Base-by-base conservation (phyloP, 2,113 vertebrate species). In the Gopherus flavomarginatus region DNA sequence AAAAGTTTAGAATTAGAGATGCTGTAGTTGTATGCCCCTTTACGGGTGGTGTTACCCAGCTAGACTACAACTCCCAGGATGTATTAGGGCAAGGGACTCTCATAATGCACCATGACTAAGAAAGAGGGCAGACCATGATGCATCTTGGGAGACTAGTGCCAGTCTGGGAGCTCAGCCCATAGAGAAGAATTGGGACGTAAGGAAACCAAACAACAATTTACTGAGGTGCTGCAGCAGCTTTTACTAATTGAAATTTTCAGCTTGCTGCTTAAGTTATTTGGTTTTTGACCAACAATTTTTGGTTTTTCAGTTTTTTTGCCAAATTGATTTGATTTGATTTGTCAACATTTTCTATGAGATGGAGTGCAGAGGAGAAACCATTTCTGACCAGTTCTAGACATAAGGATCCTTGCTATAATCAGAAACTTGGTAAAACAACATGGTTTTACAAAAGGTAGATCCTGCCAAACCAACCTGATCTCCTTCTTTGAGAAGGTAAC, bases 101-200 rank as follows among this genome's bases (percentile, higher is more conserved):
- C 35, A 17, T n/a, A 7, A 19, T 19, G 16, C 31, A 69, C 62
- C 8, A 1, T 52, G 77, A 35, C 62, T 65, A 31, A 49, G 49
- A 0, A 3, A 85, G 22, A 53, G 14, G 72, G 4, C 26, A 72
- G 14, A 17, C 92, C 87, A 35, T 75, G 49, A 52, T 89, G 26
- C 0, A 1, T 44, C 2, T 0, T 27, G n/a, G 59, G 85, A 87
- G 35, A 11, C 26, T 2, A 42, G 21, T 24, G n/a, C 57, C 86
- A 1, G 6, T 13, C 62, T 53, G 47, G 17, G 5, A 75, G 86
- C 57, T 52, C 16, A 57, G n/a, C 14, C 3, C 47, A 49, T 80
- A 29, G 57, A 53, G n/a, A 22, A 79, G 81, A 62, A 52, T 6
- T 6, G 72, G 53, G 11, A 12, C 31, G 19, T 19, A n/a, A 89